These are phyloP conservation scores for Paracanthobrama guichenoti DNA, from an alignment of 2,113 vertebrate genomes.

Conservation along the genomic window DNA sequence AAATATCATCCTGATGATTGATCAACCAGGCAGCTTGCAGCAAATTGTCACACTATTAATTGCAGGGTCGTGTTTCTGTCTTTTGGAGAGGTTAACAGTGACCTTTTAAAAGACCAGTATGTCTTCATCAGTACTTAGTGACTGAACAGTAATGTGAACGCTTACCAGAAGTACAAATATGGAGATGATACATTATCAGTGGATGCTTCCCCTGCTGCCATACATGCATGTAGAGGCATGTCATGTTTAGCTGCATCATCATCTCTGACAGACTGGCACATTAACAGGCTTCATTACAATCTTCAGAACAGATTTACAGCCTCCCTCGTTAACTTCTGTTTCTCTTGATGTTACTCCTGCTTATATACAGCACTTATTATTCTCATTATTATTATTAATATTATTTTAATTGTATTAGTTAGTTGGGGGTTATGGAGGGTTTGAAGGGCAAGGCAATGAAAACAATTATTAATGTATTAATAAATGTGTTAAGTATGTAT, in stretches of 20 bases:
- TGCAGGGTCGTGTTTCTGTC: constrained; percentile 61
- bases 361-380: neutral
- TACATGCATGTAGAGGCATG: neutral
- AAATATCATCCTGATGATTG: constrained; percentile 9
- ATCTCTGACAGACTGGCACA: neutral
- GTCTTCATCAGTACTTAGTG: constrained; percentile 14
- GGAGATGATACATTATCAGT: constrained; percentile 24
- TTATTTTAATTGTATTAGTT: neutral
- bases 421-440: neutral
- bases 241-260: neutral
- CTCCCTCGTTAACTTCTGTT: neutral
- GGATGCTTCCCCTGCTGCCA: neutral
- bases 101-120: constrained; percentile 48
- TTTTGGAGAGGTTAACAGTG: constrained; percentile 64
- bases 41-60: constrained; percentile 24
- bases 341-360: neutral
- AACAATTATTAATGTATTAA: neutral
- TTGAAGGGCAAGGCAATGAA: neutral
- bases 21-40: neutral
- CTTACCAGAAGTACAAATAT: constrained; percentile 12
- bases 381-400: neutral
- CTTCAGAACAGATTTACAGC: constrained; percentile 21
- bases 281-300: constrained; percentile 21
- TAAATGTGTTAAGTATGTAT: too few relatives aligned
- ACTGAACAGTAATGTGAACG: constrained; percentile 28